Evolutionary conservation across 2,797 vertebrate species (phyloP), one percentile per base, ranked within the genome.

Genomic region (Lutjanus campechanus): DNA sequence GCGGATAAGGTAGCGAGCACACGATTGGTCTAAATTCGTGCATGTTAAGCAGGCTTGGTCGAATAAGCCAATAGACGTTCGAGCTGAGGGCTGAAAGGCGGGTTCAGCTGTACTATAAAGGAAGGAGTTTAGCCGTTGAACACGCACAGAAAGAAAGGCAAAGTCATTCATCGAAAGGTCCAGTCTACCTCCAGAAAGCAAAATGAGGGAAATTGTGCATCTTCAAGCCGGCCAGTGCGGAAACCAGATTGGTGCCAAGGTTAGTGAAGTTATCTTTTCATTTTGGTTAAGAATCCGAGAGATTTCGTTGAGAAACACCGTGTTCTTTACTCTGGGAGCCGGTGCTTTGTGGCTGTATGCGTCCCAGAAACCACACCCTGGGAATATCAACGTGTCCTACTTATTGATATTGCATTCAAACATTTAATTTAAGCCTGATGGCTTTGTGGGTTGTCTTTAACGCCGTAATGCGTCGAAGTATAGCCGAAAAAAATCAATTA

Each of bases 121-220:
- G 0, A 0, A 0, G 16, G 55, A 1, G 82, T 9, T n/a, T 11
- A 51, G 2, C 1, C 16, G 0, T 0, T 12, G 0, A 0, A 0
- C 12, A 16, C 69, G 56, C 85, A 87, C 49, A 88, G n/a, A 75
- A 49, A 78, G 82, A 70, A 85, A 80, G 56, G n/a, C 51, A 0
- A 7, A 75, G 36, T 65, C 41, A 10, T 15, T 10, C 1, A 2
- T 29, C 0, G 1, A 0, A 1, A 4, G 1, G 1, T 2, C 0
- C 0, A 6, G 0, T 0, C 43, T 40, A 76, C 47, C 53, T 59
- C 51, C n/a, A 59, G 50, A 58, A 54, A 92, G 1, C 11, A 83
- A 84, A 67, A 92, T 96, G 96, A 96, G 96, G 94, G 96, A 96
- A 95, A 96, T 96, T 73, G 96, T 96, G 20, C 96, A 96, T 93